A percentile compares a stretch with the other conserved stretches of the same genome.
phyloP scores from a whole-genome alignment of 2,888 invertebrate genomes.

The Brassicogethes aeneus region DNA sequence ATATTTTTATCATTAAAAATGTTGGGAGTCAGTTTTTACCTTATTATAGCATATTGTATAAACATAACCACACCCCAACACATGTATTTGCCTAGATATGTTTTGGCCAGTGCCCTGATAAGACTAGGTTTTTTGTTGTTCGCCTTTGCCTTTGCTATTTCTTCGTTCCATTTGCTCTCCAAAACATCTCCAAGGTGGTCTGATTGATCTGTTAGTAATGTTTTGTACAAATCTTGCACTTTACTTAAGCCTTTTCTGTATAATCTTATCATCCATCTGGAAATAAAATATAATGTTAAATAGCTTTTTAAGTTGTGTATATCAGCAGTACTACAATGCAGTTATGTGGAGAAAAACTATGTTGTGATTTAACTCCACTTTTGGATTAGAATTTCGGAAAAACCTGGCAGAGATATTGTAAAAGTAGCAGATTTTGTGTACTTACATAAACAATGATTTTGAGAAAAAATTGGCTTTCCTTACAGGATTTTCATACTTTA shows the following conservation, averaged over 20 bases:
- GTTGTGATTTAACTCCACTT: no score
- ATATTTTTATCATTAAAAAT: neutral
- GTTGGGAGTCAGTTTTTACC: no score
- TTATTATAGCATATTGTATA: slow-evolving; percentile 17
- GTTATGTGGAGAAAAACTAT: no score
- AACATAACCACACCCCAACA: slow-evolving; percentile 18
- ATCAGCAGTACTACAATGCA: no score
- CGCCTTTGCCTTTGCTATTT: slow-evolving; percentile 15
- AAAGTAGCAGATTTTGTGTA: no score
- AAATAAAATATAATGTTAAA: slow-evolving; percentile 16
- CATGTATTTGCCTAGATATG: slow-evolving; percentile 19
- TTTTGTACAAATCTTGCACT: slow-evolving; percentile 56
- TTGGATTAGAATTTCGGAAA: no score
- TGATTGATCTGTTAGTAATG: slow-evolving; percentile 51
- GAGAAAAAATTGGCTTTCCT: slow-evolving; percentile 51
- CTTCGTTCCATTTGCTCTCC: slow-evolving; percentile 43
- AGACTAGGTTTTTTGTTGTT: slow-evolving; percentile 21
- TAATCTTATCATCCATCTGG: slow-evolving; percentile 42
- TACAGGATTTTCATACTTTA: slow-evolving; percentile 44
- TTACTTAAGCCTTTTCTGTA: slow-evolving; percentile 50
- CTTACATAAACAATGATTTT: slow-evolving; percentile 39
- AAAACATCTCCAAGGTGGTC: slow-evolving; percentile 53
- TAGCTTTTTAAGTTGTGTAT: no score
- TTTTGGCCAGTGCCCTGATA: slow-evolving; percentile 15
- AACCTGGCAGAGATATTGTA: no score